Conservation (phyloP, 92 coral and sea anemone genomes). For the Ricordea florida region DNA sequence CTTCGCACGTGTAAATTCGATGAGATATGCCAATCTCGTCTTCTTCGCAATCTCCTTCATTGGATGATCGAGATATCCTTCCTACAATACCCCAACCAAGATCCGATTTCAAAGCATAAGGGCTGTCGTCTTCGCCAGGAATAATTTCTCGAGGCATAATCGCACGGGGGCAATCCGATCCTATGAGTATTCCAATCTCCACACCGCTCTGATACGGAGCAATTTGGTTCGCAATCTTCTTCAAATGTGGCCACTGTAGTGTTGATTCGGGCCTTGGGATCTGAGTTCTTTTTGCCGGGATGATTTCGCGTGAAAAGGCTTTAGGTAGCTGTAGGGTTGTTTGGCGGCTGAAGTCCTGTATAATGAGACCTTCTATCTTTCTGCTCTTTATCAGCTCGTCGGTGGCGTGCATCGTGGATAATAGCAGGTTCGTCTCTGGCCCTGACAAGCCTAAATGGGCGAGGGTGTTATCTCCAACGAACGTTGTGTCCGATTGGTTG, state of each 20-base stretch:
- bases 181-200: conserved; percentile 61
- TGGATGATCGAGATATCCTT: background rate
- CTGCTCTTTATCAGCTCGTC: conserved; percentile 26
- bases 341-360: conserved; percentile 20
- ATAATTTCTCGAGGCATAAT: conserved; percentile 69
- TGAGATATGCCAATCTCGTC: background rate
- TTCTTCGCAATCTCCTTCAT: background rate
- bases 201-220: conserved; percentile 37
- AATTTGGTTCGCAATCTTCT: conserved; percentile 20
- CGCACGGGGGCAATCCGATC: conserved; percentile 60
- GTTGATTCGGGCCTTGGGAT: conserved; percentile 54
- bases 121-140: conserved; percentile 45
- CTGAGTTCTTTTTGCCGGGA: conserved; percentile 45
- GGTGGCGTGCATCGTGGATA: conserved; percentile 52
- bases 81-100: conserved; percentile 74
- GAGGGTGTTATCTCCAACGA: conserved; percentile 12
- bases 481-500: conserved; percentile 61
- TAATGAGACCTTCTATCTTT: conserved; percentile 44
- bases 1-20: background rate
- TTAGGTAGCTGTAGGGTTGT: conserved; percentile 39
- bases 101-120: conserved; percentile 57
- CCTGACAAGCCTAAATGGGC: conserved; percentile 40
- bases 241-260: conserved; percentile 50
- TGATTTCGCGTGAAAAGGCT: conserved; percentile 31
- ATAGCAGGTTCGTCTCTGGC: conserved; percentile 31